A percentile compares a stretch with the other conserved stretches of the same genome.
Conservation (phyloP, 2,797 vertebrate species). For the Hippocampus kuda region DNA sequence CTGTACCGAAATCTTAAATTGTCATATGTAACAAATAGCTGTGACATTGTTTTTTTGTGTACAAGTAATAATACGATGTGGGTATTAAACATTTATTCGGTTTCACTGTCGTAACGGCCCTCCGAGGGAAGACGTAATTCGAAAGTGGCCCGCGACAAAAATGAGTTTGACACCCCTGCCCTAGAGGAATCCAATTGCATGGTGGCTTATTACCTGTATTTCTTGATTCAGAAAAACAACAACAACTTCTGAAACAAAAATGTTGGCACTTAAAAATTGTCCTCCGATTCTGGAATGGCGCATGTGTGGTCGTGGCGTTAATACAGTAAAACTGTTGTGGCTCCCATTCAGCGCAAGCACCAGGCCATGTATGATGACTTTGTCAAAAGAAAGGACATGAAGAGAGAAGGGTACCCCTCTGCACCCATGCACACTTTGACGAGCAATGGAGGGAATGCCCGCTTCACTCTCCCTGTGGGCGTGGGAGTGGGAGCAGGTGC, state of each 20-base stretch:
- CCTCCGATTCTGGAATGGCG: neutral
- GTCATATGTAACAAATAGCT: too few relatives aligned
- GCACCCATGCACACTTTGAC: conserved; percentile 56
- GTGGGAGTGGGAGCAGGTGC: conserved; percentile 33
- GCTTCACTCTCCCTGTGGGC: conserved; percentile 43
- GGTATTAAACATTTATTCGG: too few relatives aligned
- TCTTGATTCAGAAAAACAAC: neutral
- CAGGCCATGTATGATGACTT: conserved; percentile 77
- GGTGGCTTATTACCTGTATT: neutral
- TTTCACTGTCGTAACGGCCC: too few relatives aligned
- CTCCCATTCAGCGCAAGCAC: conserved; percentile 65
- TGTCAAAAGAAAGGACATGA: conserved; percentile 76
- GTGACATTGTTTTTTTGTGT: too few relatives aligned
- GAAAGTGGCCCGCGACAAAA: too few relatives aligned
- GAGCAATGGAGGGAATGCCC: conserved; percentile 51
- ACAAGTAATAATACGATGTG: too few relatives aligned
- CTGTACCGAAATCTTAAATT: too few relatives aligned
- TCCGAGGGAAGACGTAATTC: too few relatives aligned
- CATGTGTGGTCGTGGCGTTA: neutral
- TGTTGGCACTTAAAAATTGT: neutral
- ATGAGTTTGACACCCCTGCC: too few relatives aligned
- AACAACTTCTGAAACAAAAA: neutral
- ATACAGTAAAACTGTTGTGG: conserved; percentile 11
- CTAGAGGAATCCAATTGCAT: too few relatives aligned
- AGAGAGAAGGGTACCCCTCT: conserved; percentile 69